Evolutionary conservation across 2,113 vertebrate species (phyloP), one percentile per base, ranked within the genome.

Genomic region (Pelusios castaneus): DNA sequence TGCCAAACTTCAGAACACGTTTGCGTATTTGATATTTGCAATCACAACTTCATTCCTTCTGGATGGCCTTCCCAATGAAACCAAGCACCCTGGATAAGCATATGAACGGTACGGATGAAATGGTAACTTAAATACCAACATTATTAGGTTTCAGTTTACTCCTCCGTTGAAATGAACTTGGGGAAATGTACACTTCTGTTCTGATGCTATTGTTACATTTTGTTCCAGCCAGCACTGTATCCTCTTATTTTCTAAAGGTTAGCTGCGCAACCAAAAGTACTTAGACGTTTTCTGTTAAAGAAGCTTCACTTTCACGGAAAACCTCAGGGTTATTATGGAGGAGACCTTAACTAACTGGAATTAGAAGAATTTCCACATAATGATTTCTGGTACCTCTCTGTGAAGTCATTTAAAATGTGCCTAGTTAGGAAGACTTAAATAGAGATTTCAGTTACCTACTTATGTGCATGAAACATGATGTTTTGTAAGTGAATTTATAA

Each of bases 91-190:
- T 85, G 16, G 70, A 67, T 67, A 56, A 90, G 10, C 7, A 47
- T 82, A 85, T 84, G n/a, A 85, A 2, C 47, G 34, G 34, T 6
- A 51, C 0, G 0, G 13, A 29, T 75, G 43, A 76, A 76, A 45
- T 84, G 45, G 17, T 84, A 10, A 2, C 51, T 87, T 31, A 16
- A 38, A 43, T 86, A 6, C 38, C 54, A 55, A 86, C 0, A 2
- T 54, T 63, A 43, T 2, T 87, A 24, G 2, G 21, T 41, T 84
- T 77, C 41, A 41, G n/a, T 82, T 90, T 25, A 63, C n/a, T 80
- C 25, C 51, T 31, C 19, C 63, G 41, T 86, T 25, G 29, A 49
- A 70, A 51, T 54, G 58, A 70, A 84, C 45, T 70, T 67, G 1
- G 43, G 49, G 75, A 83, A 83, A 52, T 17, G 29, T 45, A 54